phyloP scores from a whole-genome alignment of 2,888 invertebrate species.

The Rapana venosa region DNA sequence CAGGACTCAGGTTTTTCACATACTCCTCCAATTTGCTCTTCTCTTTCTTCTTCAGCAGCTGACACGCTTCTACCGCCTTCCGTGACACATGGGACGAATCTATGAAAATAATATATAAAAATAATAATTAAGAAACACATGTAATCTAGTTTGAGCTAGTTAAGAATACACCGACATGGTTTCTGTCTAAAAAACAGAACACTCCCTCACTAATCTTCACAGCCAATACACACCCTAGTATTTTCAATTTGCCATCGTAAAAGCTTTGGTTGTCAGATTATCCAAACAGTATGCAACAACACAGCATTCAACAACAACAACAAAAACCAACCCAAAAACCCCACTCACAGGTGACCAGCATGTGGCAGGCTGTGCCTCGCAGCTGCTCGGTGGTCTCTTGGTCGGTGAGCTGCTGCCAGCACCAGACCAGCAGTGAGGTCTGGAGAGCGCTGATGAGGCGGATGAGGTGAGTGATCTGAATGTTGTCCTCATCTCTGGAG shows the following conservation, averaged over 20 bases:
- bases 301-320: no score
- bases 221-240: no score
- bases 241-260: no score
- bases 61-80: conserved; percentile 64
- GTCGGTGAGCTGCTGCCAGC: conserved; percentile 69
- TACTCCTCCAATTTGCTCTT: conserved; percentile 57
- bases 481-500: conserved; percentile 58
- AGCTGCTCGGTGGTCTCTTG: conserved; percentile 51
- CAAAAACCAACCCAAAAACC: background rate
- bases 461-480: conserved; percentile 73
- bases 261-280: no score
- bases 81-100: conserved; percentile 64
- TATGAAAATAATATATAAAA: conserved; percentile 41
- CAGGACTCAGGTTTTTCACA: conserved; percentile 60
- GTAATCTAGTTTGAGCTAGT: no score
- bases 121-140: no score
- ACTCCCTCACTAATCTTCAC: background rate
- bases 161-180: background rate
- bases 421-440: conserved; percentile 74
- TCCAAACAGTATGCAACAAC: no score
- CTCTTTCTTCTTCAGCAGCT: conserved; percentile 58
- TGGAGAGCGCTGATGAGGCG: conserved; percentile 75
- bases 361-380: conserved; percentile 42
- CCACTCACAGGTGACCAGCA: conserved; percentile 41
- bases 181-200: background rate